Conservation (phyloP, 2,888 invertebrate species). For the Pterostichus madidus region DNA sequence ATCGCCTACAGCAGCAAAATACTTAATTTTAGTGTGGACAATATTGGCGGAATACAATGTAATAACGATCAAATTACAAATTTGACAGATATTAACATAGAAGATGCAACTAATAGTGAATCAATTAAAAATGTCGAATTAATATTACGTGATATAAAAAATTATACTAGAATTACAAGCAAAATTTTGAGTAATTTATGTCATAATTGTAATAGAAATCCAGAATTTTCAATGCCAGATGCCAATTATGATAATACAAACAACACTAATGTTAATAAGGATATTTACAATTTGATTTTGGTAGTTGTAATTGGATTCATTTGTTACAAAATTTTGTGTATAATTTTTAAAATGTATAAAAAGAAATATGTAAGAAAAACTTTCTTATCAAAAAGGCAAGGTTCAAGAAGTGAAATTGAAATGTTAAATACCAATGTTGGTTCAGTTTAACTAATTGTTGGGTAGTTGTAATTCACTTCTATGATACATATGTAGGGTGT, state of each 20-base stretch:
- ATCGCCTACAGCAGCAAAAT: neutral
- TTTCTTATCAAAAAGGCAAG: neutral
- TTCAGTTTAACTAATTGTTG: neutral
- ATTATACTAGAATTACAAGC: too few relatives aligned
- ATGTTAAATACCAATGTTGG: neutral
- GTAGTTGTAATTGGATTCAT: neutral
- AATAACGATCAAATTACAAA: too few relatives aligned
- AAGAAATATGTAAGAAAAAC: neutral
- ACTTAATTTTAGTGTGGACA: neutral
- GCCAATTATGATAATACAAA: neutral
- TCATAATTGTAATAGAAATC: neutral
- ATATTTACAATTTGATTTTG: neutral
- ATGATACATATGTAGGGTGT: too few relatives aligned
- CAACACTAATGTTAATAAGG: neutral
- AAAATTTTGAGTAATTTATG: neutral
- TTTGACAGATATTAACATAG: too few relatives aligned
- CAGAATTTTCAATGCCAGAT: neutral
- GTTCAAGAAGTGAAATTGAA: neutral
- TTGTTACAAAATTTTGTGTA: neutral
- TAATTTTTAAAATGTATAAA: slow-evolving; percentile 7
- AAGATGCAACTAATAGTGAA: too few relatives aligned
- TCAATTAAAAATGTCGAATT: too few relatives aligned
- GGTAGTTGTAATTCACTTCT: too few relatives aligned
- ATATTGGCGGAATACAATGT: neutral
- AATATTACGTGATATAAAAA: too few relatives aligned